Base-by-base conservation (phyloP, 2,888 invertebrate genomes). In the Falcaria lacertinaria region DNA sequence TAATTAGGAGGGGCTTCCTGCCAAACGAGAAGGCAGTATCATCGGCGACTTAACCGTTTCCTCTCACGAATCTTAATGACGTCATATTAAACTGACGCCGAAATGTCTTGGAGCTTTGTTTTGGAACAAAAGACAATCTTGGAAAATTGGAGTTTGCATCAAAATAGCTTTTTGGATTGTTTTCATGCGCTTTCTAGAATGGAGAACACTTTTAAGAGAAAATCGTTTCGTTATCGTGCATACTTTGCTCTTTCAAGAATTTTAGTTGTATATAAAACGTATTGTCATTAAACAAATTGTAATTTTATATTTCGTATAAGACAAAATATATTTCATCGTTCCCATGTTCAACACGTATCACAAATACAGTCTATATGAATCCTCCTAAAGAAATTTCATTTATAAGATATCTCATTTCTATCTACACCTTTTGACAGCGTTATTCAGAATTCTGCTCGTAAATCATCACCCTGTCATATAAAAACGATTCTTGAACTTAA, bases 1-100 rank as follows among this genome's bases (percentile, higher is more conserved):
- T 59, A 64, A 65, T 67, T 63, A 54, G 49, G 2, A 34, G 37
- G 38, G 44, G 43, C 48, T 42, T 43, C 40, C 43, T 42, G 40
- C 36, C 38, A 48, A 61, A 54, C 56, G 47, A 52, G 52, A 40
- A 33, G 43, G 44, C 22, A 22, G 22, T 13, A 13, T 22, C 7
- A 37, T 22, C 7, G 37, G 7, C 28, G n/a, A 19, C 16, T 35
- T 22, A 22, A 37, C 14, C 11, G 22, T 6, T 37, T 22, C 25
- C 37, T 22, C 25, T 11, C 22, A 25, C 14, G 37, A 37, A 42
- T 42, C 33, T 42, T 33, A 42, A 42, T 19, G 13, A 19, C 22
- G 7, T 33, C 19, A 33, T 35, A 38, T 37, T 45, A 32, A 25
- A 28, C 17, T 42, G 32, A 16, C 28, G n/a, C 35, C 17, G 17